Base-by-base conservation (phyloP, 2,888 invertebrate genomes). In the Tenthredo distinguenda region DNA sequence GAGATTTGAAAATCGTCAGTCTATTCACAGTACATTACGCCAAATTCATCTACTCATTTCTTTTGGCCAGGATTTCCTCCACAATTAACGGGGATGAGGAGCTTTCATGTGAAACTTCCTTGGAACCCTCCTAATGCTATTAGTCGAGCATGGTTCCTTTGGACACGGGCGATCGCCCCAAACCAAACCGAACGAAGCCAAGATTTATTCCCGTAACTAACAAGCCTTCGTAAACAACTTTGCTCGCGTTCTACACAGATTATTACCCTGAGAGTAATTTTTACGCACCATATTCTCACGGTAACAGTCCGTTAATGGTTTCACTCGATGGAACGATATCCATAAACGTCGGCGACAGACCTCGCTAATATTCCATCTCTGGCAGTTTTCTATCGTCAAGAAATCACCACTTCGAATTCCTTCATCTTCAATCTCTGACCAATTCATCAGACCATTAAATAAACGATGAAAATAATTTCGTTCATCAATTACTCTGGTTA, bases 211-310 rank as follows among this genome's bases (percentile, higher is more conserved):
- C 34, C 47, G 50, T 18, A 55, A 55, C 47, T 34, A 55, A 50
- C 47, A n/a, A 50, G 31, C 77, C 55, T 77, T 77, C 31, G 55
- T 55, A 77, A 55, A 77, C 77, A 77, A 34, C 55, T 77, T 40
- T 47, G 40, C 34, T 34, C 18, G 18, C 77, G 55, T 34, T 18
- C 1, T 10, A 18, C 26, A 77, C 55, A 77, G 47, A 77, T 77
- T 77, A 77, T 77, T 77, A 55, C 55, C 7, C 55, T 31, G 77
- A 34, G 50, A 50, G 18, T 77, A 40, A 77, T 77, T 55, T 74
- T 74, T 74, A 74, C 74, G 74, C 74, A 43, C 74, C 74, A 74
- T 74, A 74, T 74, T 74, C 74, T 18, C 40, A 18, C 74, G 43
- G 31, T 47, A 55, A 50, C 50, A 77, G 77, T 50, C 31, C 34